These are phyloP conservation scores for Synergus gifuensis DNA, from an alignment of 2,888 invertebrate species.

Conservation along the genomic window DNA sequence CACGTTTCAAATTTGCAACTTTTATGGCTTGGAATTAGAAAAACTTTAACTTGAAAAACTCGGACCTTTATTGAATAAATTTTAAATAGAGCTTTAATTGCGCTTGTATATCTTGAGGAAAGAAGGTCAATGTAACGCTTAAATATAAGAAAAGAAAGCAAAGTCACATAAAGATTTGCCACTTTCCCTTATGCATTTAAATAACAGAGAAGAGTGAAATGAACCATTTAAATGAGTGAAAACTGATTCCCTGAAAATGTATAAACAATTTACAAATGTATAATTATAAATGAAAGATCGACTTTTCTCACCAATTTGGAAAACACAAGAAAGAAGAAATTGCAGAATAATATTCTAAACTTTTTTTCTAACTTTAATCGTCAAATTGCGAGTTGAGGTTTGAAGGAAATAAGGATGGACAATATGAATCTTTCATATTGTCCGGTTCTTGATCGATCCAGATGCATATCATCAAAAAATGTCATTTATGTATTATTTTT, in stretches of 20 bases:
- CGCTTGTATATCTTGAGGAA: not conserved
- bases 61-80: not conserved
- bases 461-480: no score
- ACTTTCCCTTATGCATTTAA: conserved; percentile 32
- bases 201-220: conserved; percentile 23
- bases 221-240: not conserved
- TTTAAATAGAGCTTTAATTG: not conserved
- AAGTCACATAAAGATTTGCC: conserved; percentile 16
- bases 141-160: conserved; percentile 31
- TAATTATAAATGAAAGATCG: not conserved
- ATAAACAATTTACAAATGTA: not conserved
- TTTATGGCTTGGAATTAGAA: no score
- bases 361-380: no score
- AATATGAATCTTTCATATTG: no score
- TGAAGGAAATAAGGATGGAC: no score
- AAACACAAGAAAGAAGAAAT: no score
- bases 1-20: no score
- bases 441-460: no score
- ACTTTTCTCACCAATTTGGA: no score
- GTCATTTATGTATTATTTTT: not conserved
- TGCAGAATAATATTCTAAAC: no score
- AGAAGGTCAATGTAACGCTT: conserved; percentile 17
- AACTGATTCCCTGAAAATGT: conserved; percentile 15
- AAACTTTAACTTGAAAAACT: not conserved
- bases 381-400: no score